Conservation (phyloP, 2,797 vertebrate species). For the Potorous gilbertii region DNA sequence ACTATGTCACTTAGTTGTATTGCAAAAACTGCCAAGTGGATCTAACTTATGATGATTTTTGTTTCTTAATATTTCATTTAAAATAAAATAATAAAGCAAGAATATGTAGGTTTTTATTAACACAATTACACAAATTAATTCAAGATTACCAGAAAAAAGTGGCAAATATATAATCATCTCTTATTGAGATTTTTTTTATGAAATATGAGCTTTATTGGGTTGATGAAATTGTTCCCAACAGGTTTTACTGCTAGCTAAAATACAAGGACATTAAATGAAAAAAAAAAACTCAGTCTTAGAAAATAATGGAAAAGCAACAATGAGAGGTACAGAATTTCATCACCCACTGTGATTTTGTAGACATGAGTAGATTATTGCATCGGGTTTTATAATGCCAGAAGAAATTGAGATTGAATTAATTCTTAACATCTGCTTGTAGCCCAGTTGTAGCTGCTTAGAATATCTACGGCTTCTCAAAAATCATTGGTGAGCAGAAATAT, state of each 20-base stretch:
- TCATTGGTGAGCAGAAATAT: constrained; percentile 6
- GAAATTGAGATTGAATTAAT: constrained; percentile 50
- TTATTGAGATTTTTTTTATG: constrained; percentile 1
- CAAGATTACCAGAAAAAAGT: constrained; percentile 16
- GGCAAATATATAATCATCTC: neutral
- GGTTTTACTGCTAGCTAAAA: constrained; percentile 3
- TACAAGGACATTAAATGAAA: neutral
- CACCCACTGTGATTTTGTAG: neutral
- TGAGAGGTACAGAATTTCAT: constrained; percentile 34
- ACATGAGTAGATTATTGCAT: neutral
- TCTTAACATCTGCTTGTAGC: neutral
- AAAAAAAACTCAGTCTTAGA: neutral
- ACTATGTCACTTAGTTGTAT: neutral
- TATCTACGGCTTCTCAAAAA: neutral
- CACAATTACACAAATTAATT: constrained; percentile 49
- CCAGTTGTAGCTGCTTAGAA: neutral
- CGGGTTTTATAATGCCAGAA: neutral
- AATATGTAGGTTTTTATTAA: constrained; percentile 11
- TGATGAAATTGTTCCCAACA: constrained; percentile 34
- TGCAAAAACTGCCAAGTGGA: neutral
- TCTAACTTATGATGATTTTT: neutral
- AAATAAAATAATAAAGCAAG: neutral
- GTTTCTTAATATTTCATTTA: neutral
- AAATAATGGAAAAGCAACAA: neutral
- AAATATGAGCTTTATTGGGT: neutral